phyloP scores from a whole-genome alignment of 2,113 vertebrate genomes.

The Nothoprocta pentlandii region DNA sequence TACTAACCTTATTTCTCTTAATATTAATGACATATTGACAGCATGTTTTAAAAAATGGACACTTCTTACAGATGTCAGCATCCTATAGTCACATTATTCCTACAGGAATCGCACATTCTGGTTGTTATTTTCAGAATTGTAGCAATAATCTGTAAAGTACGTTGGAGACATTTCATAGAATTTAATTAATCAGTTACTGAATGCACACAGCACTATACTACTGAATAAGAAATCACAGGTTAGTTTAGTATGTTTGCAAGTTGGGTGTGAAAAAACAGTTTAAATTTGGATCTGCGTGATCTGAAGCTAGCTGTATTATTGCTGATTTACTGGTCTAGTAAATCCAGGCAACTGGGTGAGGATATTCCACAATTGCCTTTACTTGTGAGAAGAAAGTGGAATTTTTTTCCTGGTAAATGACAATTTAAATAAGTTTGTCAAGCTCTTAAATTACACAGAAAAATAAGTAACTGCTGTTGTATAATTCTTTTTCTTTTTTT shows the following conservation, averaged over 20 bases:
- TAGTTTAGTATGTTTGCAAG: not conserved
- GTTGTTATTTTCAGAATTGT: not conserved
- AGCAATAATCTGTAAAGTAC: not conserved
- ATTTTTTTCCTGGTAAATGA: not conserved
- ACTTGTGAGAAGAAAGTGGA: not conserved
- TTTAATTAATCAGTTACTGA: not conserved
- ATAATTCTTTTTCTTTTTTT: not conserved
- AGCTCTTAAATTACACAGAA: not conserved
- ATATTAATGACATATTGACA: constrained; percentile 84
- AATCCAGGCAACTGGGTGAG: not conserved
- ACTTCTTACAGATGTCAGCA: constrained; percentile 52
- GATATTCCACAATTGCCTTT: not conserved
- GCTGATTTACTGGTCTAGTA: not conserved
- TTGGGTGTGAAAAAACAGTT: not conserved
- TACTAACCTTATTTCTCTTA: constrained; percentile 83
- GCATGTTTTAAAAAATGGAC: constrained; percentile 66
- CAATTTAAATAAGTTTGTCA: not conserved
- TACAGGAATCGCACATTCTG: not conserved
- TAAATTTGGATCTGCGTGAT: not conserved
- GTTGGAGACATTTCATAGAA: not conserved
- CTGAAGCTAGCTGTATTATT: not conserved
- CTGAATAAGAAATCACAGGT: not conserved
- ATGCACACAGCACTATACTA: not conserved
- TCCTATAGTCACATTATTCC: constrained; percentile 31
- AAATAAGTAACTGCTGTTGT: not conserved